These are phyloP conservation scores for Rhogogaster chlorosoma DNA, from an alignment of 2,888 invertebrate species.

Conservation along the genomic window DNA sequence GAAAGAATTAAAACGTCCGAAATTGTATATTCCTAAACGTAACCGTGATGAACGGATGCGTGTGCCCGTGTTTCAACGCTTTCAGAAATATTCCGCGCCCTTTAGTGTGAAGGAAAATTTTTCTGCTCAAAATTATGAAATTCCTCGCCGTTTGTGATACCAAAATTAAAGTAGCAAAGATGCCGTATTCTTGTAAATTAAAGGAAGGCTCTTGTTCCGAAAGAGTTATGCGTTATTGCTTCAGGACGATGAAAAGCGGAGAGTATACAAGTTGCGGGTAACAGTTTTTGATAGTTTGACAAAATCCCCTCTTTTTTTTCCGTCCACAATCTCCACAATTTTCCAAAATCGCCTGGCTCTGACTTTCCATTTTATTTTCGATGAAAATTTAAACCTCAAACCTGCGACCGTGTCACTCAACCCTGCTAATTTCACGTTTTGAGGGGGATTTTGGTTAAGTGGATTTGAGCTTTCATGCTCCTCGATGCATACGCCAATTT, in stretches of 20 bases:
- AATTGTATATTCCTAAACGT: neutral
- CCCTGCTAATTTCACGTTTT: neutral
- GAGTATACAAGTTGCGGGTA: neutral
- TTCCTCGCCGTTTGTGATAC: neutral
- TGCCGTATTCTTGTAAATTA: neutral
- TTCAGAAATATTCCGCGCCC: neutral
- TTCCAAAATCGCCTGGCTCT: neutral
- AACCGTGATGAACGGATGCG: neutral
- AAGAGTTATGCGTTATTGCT: neutral
- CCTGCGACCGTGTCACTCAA: constrained; percentile 7
- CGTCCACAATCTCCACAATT: neutral
- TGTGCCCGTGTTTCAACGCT: neutral
- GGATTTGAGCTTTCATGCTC: constrained; percentile 22
- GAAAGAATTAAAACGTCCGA: neutral
- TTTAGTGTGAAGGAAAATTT: neutral
- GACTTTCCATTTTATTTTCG: neutral
- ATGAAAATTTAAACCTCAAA: neutral
- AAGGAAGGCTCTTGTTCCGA: neutral
- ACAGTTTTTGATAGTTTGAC: neutral
- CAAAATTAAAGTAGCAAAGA: neutral
- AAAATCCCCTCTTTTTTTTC: neutral
- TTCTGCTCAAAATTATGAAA: neutral
- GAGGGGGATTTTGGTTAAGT: constrained; percentile 1
- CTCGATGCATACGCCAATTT: constrained; percentile 17
- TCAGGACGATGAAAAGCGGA: neutral